Evolutionary conservation across 2,888 invertebrate species (phyloP).

Genomic region (Sinhomidia bicolor): DNA sequence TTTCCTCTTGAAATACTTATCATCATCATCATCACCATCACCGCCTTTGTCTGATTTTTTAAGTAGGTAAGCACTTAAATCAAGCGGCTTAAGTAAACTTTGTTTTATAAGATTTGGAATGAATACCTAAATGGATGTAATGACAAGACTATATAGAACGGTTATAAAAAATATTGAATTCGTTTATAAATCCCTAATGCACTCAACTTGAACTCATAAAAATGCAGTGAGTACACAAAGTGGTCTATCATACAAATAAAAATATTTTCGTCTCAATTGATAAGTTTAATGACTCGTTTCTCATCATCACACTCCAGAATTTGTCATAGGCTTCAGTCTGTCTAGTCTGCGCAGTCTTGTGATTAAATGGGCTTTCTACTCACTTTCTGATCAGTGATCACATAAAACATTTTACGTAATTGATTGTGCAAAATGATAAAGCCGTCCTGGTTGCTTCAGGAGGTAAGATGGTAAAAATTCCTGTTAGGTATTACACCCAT

Average conservation of each 20-base stretch:
- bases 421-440: conserved; percentile 1
- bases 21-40: no score
- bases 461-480: neutral
- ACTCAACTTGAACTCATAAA: conserved; percentile 24
- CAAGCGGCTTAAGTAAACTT: no score
- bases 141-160: neutral
- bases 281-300: conserved; percentile 36
- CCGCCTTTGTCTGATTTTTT: no score
- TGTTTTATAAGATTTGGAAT: no score
- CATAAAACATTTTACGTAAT: neutral
- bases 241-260: neutral
- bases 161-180: neutral
- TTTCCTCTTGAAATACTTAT: no score
- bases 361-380: no score
- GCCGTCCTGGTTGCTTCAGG: neutral
- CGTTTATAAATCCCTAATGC: neutral
- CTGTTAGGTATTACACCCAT: neutral
- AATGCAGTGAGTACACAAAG: conserved; percentile 8
- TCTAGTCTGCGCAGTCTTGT: neutral
- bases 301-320: conserved; percentile 21
- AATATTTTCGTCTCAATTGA: neutral
- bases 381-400: neutral
- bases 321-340: neutral
- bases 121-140: no score
- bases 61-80: no score